Percentiles rank a stretch among this genome's conserved stretches.
These are phyloP conservation scores for Diuraphis noxia DNA, from an alignment of 1,140 invertebrate genomes.

Conservation along the genomic window DNA sequence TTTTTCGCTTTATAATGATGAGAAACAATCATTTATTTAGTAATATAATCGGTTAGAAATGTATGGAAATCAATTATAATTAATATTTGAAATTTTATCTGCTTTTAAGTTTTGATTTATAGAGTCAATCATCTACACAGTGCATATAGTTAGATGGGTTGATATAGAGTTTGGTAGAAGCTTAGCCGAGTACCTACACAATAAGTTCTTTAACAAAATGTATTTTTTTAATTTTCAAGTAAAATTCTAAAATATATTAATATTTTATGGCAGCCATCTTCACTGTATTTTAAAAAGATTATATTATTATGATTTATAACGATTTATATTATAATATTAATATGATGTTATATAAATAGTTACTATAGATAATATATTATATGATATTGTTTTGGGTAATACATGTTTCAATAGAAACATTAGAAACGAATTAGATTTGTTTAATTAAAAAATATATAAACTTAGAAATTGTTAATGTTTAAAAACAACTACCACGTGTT, in stretches of 20 bases:
- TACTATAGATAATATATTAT: not conserved
- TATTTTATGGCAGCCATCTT: not conserved
- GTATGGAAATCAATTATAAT: too few relatives aligned
- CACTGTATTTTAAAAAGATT: not conserved
- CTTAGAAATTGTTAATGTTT: not conserved
- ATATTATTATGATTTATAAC: too few relatives aligned
- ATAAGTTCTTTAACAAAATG: not conserved
- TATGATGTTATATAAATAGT: not conserved
- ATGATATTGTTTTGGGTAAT: not conserved
- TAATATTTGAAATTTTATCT: not conserved
- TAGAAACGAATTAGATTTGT: not conserved
- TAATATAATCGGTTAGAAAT: not conserved
- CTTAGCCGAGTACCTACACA: not conserved
- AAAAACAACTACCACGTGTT: slow-evolving; percentile 4
- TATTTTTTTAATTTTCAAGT: too few relatives aligned
- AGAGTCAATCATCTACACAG: not conserved
- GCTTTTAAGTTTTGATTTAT: not conserved
- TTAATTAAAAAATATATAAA: not conserved
- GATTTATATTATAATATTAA: not conserved
- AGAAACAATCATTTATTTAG: not conserved
- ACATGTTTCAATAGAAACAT: not conserved
- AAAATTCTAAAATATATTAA: not conserved
- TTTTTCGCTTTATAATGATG: not conserved
- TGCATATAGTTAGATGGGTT: not conserved
- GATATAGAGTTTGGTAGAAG: not conserved